Conservation (phyloP, 2,797 vertebrate genomes). For the Hyperoplus immaculatus region DNA sequence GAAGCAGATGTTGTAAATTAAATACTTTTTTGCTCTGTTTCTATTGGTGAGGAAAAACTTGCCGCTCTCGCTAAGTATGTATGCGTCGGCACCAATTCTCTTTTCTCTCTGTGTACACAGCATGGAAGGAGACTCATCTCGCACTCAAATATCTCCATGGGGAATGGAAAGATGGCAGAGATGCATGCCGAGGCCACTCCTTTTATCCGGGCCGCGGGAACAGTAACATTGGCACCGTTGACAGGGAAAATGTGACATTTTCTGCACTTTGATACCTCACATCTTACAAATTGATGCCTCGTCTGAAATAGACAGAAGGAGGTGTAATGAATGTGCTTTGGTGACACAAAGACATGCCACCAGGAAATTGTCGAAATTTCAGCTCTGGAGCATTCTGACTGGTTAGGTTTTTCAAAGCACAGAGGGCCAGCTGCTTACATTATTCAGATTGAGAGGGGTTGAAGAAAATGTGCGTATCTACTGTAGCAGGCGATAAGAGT, state of each 20-base stretch:
- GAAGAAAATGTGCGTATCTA: slow-evolving; percentile 42
- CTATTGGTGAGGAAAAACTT: slow-evolving; percentile 84
- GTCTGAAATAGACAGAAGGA: slow-evolving; percentile 86
- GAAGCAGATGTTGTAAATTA: slow-evolving; percentile 88
- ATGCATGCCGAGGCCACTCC: slow-evolving; percentile 80
- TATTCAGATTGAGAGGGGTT: slow-evolving; percentile 70
- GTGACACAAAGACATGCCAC: slow-evolving; percentile 72
- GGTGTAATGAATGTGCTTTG: slow-evolving; percentile 84
- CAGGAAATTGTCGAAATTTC: slow-evolving; percentile 57
- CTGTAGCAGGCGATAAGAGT: slow-evolving; percentile 47
- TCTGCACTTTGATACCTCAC: slow-evolving; percentile 89
- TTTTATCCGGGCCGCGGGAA: slow-evolving; percentile 87
- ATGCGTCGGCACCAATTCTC: slow-evolving; percentile 80
- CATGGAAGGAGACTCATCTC: slow-evolving; percentile 93
- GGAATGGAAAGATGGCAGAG: slow-evolving; percentile 92
- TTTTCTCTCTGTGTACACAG: slow-evolving; percentile 91
- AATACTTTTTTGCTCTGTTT: slow-evolving; percentile 89
- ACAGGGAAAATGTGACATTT: slow-evolving; percentile 89
- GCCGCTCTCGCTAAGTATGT: slow-evolving; percentile 88
- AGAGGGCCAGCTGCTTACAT: slow-evolving; percentile 66
- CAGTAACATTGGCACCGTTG: slow-evolving; percentile 83
- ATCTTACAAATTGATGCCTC: slow-evolving; percentile 89
- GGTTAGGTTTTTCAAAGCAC: slow-evolving; percentile 61
- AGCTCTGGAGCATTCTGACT: slow-evolving; percentile 52
- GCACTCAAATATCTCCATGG: slow-evolving; percentile 91